Evolutionary conservation across 2,888 invertebrate species (phyloP).

Genomic region (Trilocha varians): DNA sequence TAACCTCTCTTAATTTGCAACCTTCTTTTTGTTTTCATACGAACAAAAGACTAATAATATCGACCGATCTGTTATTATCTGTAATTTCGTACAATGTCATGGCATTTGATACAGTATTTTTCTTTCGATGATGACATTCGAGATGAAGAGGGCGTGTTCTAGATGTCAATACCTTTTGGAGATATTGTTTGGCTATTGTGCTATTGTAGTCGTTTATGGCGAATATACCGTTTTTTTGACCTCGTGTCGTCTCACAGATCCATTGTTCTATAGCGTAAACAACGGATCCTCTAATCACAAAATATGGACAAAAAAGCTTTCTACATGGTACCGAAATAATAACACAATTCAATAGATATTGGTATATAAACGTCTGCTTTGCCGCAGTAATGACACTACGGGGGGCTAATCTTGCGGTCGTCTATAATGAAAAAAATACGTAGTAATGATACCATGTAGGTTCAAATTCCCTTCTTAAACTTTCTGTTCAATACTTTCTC

Average conservation of each 20-base stretch:
- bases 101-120: constrained; percentile 16
- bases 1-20: constrained; percentile 39
- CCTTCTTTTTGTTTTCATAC: constrained; percentile 29
- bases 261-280: constrained; percentile 18
- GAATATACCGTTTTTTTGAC: constrained; percentile 31
- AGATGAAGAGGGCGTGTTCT: constrained; percentile 26
- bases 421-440: constrained; percentile 12
- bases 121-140: constrained; percentile 22
- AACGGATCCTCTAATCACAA: constrained; percentile 12
- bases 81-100: constrained; percentile 23
- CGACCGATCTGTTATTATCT: constrained; percentile 20
- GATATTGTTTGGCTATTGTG: constrained; percentile 32
- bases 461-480: constrained; percentile 3
- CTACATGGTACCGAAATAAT: not conserved
- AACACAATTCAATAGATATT: not conserved
- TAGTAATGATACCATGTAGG: not conserved
- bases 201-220: constrained; percentile 33
- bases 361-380: not conserved
- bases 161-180: constrained; percentile 27
- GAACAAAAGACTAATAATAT: constrained; percentile 28
- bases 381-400: not conserved
- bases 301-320: constrained; percentile 11
- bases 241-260: constrained; percentile 20
- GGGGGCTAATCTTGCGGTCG: not conserved
- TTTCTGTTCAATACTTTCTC: constrained; percentile 25